Evolutionary conservation across 2,797 vertebrate genomes (phyloP).

Genomic region (Helarctos malayanus): DNA sequence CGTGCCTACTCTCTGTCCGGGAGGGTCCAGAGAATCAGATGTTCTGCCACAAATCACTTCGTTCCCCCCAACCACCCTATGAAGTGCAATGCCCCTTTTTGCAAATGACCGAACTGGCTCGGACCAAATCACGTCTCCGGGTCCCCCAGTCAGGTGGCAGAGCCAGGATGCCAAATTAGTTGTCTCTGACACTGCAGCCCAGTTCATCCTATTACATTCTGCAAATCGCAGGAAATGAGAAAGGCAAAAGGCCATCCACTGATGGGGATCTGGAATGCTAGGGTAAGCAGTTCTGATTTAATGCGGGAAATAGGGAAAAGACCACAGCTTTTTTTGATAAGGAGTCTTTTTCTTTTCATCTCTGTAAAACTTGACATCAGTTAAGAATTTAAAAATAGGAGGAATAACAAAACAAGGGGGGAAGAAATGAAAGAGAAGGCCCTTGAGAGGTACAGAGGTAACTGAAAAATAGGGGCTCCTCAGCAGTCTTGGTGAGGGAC

Average conservation of each 20-base stretch:
- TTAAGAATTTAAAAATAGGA: conserved; percentile 41
- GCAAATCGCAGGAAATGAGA: background rate
- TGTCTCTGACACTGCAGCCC: background rate
- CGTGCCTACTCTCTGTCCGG: accelerated
- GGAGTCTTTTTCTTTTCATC: background rate
- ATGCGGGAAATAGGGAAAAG: background rate
- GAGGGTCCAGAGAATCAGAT: background rate
- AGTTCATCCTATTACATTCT: background rate
- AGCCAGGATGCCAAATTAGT: background rate
- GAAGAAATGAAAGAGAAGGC: background rate
- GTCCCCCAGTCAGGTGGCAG: background rate
- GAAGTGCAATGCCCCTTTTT: background rate
- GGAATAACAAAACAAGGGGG: background rate
- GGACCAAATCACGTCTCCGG: background rate
- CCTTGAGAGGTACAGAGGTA: background rate
- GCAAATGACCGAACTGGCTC: background rate
- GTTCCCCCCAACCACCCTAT: background rate
- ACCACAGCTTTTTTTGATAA: background rate
- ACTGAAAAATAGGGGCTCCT: background rate
- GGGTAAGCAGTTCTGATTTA: background rate
- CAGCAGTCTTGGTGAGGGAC: background rate
- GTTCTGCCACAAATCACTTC: background rate
- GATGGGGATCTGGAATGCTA: background rate
- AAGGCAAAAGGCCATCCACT: background rate
- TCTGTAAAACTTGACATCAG: background rate